Conservation (phyloP, 2,113 vertebrate genomes). For the Oreochromis niloticus region DNA sequence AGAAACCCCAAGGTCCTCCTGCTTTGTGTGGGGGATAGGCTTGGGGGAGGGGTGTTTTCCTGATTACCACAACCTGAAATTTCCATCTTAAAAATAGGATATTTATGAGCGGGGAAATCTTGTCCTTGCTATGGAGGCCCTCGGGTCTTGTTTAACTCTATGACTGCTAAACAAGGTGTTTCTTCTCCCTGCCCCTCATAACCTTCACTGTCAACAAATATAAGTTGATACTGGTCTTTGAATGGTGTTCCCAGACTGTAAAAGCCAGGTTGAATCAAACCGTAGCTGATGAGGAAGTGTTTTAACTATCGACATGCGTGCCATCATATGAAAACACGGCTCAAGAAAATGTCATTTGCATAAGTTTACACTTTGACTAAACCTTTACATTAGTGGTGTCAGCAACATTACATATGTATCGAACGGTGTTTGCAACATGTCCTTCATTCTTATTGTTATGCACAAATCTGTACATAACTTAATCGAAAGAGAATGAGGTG, state of each 20-base stretch:
- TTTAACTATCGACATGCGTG: neutral
- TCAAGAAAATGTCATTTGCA: neutral
- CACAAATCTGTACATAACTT: neutral
- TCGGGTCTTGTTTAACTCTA: conserved; percentile 31
- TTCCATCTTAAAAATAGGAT: conserved; percentile 59
- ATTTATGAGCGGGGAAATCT: conserved; percentile 63
- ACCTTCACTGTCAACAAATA: conserved; percentile 39
- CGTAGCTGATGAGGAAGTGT: neutral
- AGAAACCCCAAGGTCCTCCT: conserved; percentile 40
- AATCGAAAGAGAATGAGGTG: neutral
- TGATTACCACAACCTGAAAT: conserved; percentile 44
- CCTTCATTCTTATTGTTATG: neutral
- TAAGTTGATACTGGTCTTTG: neutral
- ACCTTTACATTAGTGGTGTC: neutral
- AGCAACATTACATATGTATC: neutral
- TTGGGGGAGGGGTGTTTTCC: neutral
- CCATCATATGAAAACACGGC: neutral
- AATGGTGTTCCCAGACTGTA: neutral
- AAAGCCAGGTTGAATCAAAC: neutral
- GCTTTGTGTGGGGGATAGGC: neutral
- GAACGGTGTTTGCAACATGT: neutral
- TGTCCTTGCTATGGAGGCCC: conserved; percentile 42
- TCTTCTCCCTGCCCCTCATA: conserved; percentile 40
- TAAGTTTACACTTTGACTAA: neutral
- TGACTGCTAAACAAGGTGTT: conserved; percentile 41